phyloP scores from a whole-genome alignment of 2,797 vertebrate genomes.

The Limosa lapponica region DNA sequence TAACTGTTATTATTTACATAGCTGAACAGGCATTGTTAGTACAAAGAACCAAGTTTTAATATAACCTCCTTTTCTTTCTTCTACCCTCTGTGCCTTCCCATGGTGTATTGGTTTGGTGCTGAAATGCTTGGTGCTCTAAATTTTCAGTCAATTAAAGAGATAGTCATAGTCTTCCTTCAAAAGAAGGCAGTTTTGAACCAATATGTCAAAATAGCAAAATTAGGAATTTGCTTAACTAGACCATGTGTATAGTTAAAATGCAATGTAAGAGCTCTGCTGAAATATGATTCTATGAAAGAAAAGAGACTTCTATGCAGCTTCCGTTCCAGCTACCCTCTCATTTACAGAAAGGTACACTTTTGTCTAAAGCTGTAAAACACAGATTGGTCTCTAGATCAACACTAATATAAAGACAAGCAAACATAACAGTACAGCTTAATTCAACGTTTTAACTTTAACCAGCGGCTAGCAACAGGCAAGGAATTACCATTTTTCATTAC shows the following conservation, averaged over 20 bases:
- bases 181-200: neutral
- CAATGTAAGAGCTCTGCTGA: neutral
- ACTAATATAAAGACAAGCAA: neutral
- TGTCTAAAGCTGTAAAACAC: neutral
- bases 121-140: neutral
- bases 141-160: neutral
- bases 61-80: neutral
- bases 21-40: neutral
- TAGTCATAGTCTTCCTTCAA: neutral
- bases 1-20: neutral
- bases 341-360: neutral
- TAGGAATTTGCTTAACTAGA: neutral
- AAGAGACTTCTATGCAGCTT: neutral
- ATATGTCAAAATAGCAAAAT: neutral
- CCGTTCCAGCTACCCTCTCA: neutral
- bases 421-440: neutral
- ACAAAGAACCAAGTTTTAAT: neutral
- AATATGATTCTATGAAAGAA: neutral
- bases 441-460: neutral
- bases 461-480: neutral
- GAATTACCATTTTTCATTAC: neutral
- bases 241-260: neutral
- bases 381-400: neutral
- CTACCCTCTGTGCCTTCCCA: neutral
- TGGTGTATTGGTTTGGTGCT: neutral